Evolutionary conservation across 1,140 invertebrate species (phyloP).

Genomic region (Asbolus verrucosus): DNA sequence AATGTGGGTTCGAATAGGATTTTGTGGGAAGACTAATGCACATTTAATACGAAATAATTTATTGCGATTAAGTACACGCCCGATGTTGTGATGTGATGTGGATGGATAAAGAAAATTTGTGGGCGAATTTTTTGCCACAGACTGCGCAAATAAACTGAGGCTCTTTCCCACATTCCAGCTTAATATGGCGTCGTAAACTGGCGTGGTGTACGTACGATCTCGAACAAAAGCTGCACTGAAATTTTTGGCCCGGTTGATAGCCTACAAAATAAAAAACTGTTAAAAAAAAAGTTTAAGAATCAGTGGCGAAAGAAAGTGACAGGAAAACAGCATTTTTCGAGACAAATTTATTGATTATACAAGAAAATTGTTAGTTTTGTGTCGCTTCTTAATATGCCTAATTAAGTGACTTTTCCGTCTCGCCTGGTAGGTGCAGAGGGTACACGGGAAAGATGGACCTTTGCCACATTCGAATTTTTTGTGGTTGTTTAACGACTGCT

Average conservation of each 20-base stretch:
- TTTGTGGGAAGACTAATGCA: too few relatives aligned
- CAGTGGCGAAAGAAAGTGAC: not conserved
- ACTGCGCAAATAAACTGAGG: conserved; percentile 65
- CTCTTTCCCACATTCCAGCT: conserved; percentile 74
- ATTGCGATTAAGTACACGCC: too few relatives aligned
- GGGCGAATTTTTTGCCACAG: conserved; percentile 58
- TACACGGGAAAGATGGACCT: conserved; percentile 65
- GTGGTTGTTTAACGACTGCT: conserved; percentile 70
- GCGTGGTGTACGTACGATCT: conserved; percentile 48
- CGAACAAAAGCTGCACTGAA: conserved; percentile 43
- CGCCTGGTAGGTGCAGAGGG: conserved; percentile 44
- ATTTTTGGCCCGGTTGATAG: not conserved
- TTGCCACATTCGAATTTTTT: conserved; percentile 72
- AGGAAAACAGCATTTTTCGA: too few relatives aligned
- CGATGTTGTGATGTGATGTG: conserved; percentile 42
- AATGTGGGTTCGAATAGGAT: too few relatives aligned
- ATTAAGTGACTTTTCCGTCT: conserved; percentile 14
- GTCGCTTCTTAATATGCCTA: not conserved
- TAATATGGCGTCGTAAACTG: conserved; percentile 65
- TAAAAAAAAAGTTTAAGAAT: not conserved
- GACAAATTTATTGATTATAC: too few relatives aligned
- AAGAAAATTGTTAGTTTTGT: not conserved
- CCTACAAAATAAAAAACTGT: not conserved
- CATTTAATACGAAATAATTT: not conserved
- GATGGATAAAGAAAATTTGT: conserved; percentile 56